A percentile compares a stretch with the other conserved stretches of the same genome.
These are phyloP conservation scores for Latheticus oryzae DNA, from an alignment of 2,888 invertebrate genomes.

Conservation along the genomic window DNA sequence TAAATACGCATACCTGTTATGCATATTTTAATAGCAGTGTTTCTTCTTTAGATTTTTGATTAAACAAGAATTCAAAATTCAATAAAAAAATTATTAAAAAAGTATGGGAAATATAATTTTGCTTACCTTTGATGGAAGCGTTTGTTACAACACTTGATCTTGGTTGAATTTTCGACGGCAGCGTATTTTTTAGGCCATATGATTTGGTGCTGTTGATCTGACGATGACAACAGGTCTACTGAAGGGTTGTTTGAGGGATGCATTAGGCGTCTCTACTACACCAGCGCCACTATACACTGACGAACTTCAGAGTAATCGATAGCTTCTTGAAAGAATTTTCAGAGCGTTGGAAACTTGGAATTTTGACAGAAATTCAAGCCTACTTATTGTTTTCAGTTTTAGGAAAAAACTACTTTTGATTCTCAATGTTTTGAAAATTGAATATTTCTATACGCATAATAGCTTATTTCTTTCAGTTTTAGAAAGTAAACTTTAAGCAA, in stretches of 20 bases:
- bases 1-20: no score
- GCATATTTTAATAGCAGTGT: no score
- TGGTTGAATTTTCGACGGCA: constrained; percentile 1
- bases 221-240: constrained; percentile 51
- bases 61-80: no score
- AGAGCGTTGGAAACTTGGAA: neutral
- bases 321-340: constrained; percentile 3
- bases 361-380: constrained; percentile 7
- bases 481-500: no score
- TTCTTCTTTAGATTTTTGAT: no score
- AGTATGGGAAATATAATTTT: neutral
- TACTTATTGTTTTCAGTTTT: neutral
- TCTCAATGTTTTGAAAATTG: neutral
- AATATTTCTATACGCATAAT: no score
- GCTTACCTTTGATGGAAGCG: constrained; percentile 4
- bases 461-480: no score
- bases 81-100: neutral
- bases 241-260: constrained; percentile 36
- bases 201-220: constrained; percentile 39
- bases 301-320: constrained; percentile 26
- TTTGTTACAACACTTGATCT: no score
- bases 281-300: constrained; percentile 38
- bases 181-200: constrained; percentile 47
- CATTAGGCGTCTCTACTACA: constrained; percentile 45
- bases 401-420: no score